phyloP scores from a whole-genome alignment of 2,797 vertebrate genomes.

The Hafferia zeledoni region DNA sequence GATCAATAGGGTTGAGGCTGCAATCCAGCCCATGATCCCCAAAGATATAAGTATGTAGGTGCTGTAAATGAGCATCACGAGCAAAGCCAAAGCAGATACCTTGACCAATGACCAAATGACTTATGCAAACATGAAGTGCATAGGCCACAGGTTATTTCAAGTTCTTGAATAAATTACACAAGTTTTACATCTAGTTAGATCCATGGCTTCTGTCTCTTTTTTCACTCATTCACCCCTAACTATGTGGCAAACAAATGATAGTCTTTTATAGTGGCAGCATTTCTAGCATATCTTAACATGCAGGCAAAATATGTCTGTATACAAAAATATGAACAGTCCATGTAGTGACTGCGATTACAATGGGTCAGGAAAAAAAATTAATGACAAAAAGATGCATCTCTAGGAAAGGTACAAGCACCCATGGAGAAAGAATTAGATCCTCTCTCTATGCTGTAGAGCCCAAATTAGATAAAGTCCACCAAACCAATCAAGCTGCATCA shows the following conservation, averaged over 20 bases:
- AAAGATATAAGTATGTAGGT: not conserved
- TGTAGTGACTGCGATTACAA: not conserved
- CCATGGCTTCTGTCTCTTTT: not conserved
- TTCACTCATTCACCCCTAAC: not conserved
- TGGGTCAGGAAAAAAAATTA: not conserved
- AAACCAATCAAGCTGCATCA: not conserved
- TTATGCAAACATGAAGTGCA: not conserved
- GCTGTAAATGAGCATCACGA: not conserved
- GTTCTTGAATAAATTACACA: not conserved
- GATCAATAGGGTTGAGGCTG: not conserved
- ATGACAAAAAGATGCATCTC: not conserved
- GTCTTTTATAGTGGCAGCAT: not conserved
- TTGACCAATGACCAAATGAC: not conserved
- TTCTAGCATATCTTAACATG: not conserved
- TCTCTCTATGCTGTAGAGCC: not conserved
- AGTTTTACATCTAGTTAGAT: not conserved
- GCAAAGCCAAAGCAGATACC: not conserved
- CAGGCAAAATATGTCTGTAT: not conserved
- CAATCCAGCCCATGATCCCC: not conserved
- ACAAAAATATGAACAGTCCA: not conserved
- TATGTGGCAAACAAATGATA: not conserved
- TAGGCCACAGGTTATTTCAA: not conserved
- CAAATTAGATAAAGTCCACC: not conserved
- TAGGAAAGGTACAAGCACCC: not conserved
- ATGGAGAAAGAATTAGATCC: not conserved